These are phyloP conservation scores for Hartigia nigra DNA, from an alignment of 2,888 invertebrate genomes.

Conservation along the genomic window DNA sequence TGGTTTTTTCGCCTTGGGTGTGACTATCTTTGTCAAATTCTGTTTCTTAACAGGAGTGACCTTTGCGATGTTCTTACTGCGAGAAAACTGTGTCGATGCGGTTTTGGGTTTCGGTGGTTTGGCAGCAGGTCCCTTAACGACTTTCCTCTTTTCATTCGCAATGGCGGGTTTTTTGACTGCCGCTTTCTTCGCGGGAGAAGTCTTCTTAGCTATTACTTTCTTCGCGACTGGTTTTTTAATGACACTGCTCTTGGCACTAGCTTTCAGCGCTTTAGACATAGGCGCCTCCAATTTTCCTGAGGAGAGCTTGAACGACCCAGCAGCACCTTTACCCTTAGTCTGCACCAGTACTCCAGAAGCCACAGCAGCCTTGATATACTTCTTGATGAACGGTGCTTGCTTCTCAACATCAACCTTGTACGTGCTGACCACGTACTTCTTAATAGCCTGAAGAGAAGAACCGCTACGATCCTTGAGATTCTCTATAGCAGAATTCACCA, in stretches of 20 bases:
- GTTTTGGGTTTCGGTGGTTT: conserved; percentile 4
- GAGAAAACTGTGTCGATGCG: neutral
- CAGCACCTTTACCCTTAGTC: conserved; percentile 20
- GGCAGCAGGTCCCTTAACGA: conserved; percentile 10
- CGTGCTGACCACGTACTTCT: conserved; percentile 69
- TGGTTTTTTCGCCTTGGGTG: conserved; percentile 22
- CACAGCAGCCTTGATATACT: conserved; percentile 16
- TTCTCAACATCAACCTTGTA: conserved; percentile 65
- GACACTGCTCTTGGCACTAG: neutral
- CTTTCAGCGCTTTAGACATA: conserved; percentile 31
- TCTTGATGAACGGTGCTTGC: conserved; percentile 33
- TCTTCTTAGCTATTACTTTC: neutral
- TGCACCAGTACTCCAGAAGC: conserved; percentile 12
- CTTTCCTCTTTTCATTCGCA: conserved; percentile 1
- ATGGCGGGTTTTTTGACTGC: conserved; percentile 4
- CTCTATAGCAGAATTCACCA: conserved; percentile 7
- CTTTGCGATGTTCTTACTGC: neutral
- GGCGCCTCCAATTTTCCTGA: conserved; percentile 32
- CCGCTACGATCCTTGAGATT: conserved; percentile 56
- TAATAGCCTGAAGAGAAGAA: conserved; percentile 62
- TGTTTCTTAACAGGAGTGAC: neutral
- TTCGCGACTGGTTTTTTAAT: neutral
- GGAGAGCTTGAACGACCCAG: conserved; percentile 20
- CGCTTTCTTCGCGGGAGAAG: conserved; percentile 12
- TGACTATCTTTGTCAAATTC: conserved; percentile 7